Evolutionary conservation across 2,797 vertebrate genomes (phyloP), one percentile per base, ranked within the genome.

Genomic region (Ispidina lecontei): DNA sequence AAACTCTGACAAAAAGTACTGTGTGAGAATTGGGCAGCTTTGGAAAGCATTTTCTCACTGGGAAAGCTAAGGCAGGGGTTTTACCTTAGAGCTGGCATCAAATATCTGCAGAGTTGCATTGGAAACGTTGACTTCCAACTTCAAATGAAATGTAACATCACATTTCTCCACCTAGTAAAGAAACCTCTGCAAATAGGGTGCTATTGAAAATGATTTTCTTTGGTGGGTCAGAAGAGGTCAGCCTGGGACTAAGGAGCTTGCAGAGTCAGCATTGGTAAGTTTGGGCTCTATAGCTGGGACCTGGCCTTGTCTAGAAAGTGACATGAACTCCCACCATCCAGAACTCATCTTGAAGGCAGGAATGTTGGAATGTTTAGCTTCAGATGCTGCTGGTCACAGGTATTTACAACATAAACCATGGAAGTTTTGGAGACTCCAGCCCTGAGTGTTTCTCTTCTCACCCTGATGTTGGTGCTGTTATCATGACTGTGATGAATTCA

Each of bases 211-310:
- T 71, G 31, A 86, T 69, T 78, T 96, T 85, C 94, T 91, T 62
- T n/a, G 9, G 52, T 41, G 72, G 91, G 83, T 93, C 94, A 91
- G 91, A 94, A 92, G 90, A 94, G 91, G 88, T 87, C 93, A 96
- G 91, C 14, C 85, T 94, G 91, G 79, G 88, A 81, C 85, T 81
- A 69, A 58, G 76, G 62, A 93, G 58, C 68, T n/a, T 46, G 65
- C 16, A 8, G 69, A 19, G 23, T 69, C 11, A 47, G 68, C 16
- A 28, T 44, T 21, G 22, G 55, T 19, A 9, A 56, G 29, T 5
- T 47, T 23, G 29, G 70, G 62, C 52, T 70, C 31, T 4, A 3
- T 5, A 58, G 15, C 47, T 19, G 51, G 62, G 70, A 6, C 4
- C 3, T 13, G 44, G 43, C 39, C 35, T 2, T 7, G 44, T 9